Evolutionary conservation across 2,113 vertebrate genomes (phyloP).

Genomic region (Channa argus): DNA sequence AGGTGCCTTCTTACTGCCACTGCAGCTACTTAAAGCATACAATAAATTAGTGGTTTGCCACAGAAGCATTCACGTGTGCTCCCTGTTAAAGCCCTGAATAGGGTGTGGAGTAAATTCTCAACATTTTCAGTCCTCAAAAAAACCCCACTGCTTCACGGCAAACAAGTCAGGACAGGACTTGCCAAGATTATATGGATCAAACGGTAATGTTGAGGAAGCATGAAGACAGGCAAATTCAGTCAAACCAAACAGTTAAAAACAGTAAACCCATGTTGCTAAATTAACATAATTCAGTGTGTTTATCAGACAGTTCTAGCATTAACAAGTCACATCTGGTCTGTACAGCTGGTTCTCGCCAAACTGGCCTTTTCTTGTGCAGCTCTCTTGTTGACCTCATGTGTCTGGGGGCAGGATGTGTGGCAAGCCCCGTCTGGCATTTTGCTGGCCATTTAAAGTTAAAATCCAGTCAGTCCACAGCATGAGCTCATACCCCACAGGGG

Average conservation of each 20-base stretch:
- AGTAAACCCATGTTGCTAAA: conserved; percentile 29
- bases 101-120: conserved; percentile 72
- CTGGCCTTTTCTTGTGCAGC: conserved; percentile 32
- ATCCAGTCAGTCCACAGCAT: conserved; percentile 65
- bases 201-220: conserved; percentile 40
- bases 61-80: conserved; percentile 43
- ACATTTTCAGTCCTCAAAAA: conserved; percentile 61
- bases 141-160: conserved; percentile 34
- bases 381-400: conserved; percentile 64
- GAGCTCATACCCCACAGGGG: conserved; percentile 64
- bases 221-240: background rate
- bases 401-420: conserved; percentile 49
- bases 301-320: conserved; percentile 34
- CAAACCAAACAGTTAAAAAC: conserved; percentile 8
- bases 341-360: conserved; percentile 24
- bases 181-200: conserved; percentile 47
- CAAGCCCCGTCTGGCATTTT: conserved; percentile 72
- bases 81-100: conserved; percentile 48
- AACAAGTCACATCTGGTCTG: conserved; percentile 53
- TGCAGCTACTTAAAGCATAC: conserved; percentile 47
- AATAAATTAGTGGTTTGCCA: conserved; percentile 68
- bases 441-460: conserved; percentile 80
- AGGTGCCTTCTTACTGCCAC: conserved; percentile 35
- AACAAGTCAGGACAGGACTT: conserved; percentile 66
- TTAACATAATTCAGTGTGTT: conserved; percentile 41